Evolutionary conservation across 1,140 invertebrate genomes (phyloP).

Genomic region (Cephus cinctus): DNA sequence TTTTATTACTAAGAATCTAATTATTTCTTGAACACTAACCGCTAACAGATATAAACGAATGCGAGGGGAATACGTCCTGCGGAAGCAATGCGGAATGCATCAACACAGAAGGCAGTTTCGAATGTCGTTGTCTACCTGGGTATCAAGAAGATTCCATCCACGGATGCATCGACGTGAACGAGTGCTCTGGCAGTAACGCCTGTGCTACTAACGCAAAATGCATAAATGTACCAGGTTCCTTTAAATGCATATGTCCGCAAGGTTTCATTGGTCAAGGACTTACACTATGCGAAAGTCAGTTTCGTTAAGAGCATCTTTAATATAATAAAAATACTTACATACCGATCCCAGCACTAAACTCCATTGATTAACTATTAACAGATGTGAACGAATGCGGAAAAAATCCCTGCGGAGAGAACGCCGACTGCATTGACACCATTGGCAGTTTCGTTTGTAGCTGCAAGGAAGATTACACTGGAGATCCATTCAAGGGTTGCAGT

Average conservation of each 20-base stretch:
- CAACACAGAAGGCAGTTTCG: slow-evolving; percentile 58
- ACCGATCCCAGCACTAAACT: too few relatives aligned
- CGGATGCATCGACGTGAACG: slow-evolving; percentile 58
- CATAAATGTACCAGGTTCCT: slow-evolving; percentile 73
- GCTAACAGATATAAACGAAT: slow-evolving; percentile 63
- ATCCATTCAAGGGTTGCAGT: slow-evolving; percentile 77
- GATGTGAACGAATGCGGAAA: slow-evolving; percentile 87
- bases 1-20: too few relatives aligned
- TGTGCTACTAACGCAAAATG: slow-evolving; percentile 73
- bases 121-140: slow-evolving; percentile 58
- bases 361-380: slow-evolving; percentile 57
- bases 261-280: slow-evolving; percentile 71
- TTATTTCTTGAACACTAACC: slow-evolving; percentile 19
- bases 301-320: slow-evolving; percentile 24
- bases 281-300: slow-evolving; percentile 78
- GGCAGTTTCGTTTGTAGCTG: slow-evolving; percentile 85
- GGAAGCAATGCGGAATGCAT: slow-evolving; percentile 57
- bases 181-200: slow-evolving; percentile 57
- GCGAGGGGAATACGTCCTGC: slow-evolving; percentile 55
- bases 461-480: slow-evolving; percentile 79
- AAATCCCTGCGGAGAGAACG: slow-evolving; percentile 82
- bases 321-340: slow-evolving; percentile 23
- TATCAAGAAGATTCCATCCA: slow-evolving; percentile 47
- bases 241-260: slow-evolving; percentile 71
- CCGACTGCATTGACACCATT: slow-evolving; percentile 81